Evolutionary conservation across 2,797 vertebrate species (phyloP), one percentile per base, ranked within the genome.

Genomic region (Sus cebifrons): DNA sequence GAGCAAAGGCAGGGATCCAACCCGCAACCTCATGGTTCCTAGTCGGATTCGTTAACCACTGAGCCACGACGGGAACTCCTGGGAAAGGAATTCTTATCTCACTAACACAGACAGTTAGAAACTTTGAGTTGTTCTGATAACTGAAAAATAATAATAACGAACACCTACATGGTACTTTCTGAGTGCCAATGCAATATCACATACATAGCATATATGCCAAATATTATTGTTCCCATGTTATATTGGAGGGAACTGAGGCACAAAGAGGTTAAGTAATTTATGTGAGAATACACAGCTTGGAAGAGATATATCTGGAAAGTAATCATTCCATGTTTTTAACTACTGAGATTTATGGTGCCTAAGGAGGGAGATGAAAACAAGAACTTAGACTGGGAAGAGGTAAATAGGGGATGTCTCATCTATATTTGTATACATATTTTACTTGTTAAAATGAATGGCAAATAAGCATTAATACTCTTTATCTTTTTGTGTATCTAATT

Each of bases 401-500:
- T 27, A 60, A 71, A 62, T 54, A 75, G 13, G 67, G 14, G 1
- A 18, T 23, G 29, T 5, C 14, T 73, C 5, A 27, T 54, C 49
- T 83, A 78, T 78, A n/a, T 75, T 84, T 79, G 17, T 64, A 86
- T 54, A 36, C 65, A 52, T 60, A 58, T 71, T 82, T 74, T 89
- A 23, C 58, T n/a, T 75, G 49, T 77, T 64, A 79, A 77, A 49
- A 3, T 87, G n/a, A 75, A 17, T 75, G 15, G 3, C 7, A 58
- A 18, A 68, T 67, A 78, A 87, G 2, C 36, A 83, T 44, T 32
- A 68, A 74, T 71, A 60, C 49, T 84, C 14, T 71, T 68, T 23
- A 95, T 81, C 56, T 25, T 58, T 88, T 94, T 86, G 0, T 65
- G 1, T 54, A 58, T n/a, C 2, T 94, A 89, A 87, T 58, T 89